phyloP scores from a whole-genome alignment of 2,888 invertebrate species.

The Cyclophora punctaria region DNA sequence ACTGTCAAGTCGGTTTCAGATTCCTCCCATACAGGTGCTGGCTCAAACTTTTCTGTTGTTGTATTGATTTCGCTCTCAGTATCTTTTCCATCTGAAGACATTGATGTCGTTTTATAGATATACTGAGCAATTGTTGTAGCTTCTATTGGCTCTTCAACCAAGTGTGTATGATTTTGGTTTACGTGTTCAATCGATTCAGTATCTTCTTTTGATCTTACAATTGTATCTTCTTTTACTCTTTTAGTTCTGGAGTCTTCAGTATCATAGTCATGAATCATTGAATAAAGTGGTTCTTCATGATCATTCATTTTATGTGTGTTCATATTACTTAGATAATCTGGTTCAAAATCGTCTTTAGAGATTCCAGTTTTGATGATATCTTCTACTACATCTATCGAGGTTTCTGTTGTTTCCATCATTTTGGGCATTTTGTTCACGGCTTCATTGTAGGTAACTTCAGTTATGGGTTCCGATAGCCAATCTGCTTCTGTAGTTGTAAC shows the following conservation, averaged over 20 bases:
- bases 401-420: conserved; percentile 38
- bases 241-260: conserved; percentile 50
- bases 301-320: conserved; percentile 35
- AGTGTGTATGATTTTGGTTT: too few relatives aligned
- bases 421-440: conserved; percentile 41
- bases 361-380: conserved; percentile 39
- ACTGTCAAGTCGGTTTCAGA: conserved; percentile 27
- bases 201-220: conserved; percentile 3
- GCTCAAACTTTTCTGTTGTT: conserved; percentile 22
- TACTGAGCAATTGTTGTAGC: conserved; percentile 54
- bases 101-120: conserved; percentile 43
- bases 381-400: conserved; percentile 36
- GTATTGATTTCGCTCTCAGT: conserved; percentile 7
- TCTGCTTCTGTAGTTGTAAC: conserved; percentile 44
- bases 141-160: too few relatives aligned
- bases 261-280: conserved; percentile 54
- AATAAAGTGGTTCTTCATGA: conserved; percentile 45
- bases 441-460: conserved; percentile 48
- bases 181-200: too few relatives aligned
- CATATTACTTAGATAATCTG: conserved; percentile 57
- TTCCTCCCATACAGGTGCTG: conserved; percentile 64
- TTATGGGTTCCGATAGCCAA: conserved; percentile 54
- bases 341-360: conserved; percentile 56
- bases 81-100: conserved; percentile 14
- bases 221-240: conserved; percentile 38